Evolutionary conservation across 2,888 invertebrate species (phyloP).

Genomic region (Acleris cristana): DNA sequence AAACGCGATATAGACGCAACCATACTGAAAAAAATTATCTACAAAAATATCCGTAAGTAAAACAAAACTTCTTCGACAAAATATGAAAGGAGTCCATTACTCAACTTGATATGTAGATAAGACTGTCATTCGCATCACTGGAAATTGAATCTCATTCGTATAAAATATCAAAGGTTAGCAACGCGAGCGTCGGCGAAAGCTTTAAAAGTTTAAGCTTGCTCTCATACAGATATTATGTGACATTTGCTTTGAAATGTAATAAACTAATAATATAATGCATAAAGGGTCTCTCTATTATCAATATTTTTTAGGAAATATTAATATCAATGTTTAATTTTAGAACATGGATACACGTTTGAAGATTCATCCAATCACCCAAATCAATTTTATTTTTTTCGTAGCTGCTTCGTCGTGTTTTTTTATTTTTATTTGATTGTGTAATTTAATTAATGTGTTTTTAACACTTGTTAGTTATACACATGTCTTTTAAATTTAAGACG

Average conservation of each 20-base stretch:
- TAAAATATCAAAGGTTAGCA: constrained; percentile 17
- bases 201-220: constrained; percentile 4
- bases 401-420: no score
- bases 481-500: no score
- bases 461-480: no score
- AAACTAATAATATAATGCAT: constrained; percentile 5
- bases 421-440: no score
- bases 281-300: neutral
- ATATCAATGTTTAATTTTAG: no score
- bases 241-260: constrained; percentile 8
- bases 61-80: neutral
- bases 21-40: no score
- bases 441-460: no score
- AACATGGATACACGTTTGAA: no score
- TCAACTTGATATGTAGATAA: constrained; percentile 4
- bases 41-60: neutral
- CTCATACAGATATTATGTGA: neutral
- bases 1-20: no score
- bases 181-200: constrained; percentile 6
- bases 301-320: no score
- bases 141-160: constrained; percentile 20
- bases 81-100: constrained; percentile 1
- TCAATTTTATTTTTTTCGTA: no score
- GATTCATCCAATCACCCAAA: no score
- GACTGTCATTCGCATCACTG: constrained; percentile 18